Conservation (phyloP, 1,140 invertebrate species). For the Plodia interpunctella region DNA sequence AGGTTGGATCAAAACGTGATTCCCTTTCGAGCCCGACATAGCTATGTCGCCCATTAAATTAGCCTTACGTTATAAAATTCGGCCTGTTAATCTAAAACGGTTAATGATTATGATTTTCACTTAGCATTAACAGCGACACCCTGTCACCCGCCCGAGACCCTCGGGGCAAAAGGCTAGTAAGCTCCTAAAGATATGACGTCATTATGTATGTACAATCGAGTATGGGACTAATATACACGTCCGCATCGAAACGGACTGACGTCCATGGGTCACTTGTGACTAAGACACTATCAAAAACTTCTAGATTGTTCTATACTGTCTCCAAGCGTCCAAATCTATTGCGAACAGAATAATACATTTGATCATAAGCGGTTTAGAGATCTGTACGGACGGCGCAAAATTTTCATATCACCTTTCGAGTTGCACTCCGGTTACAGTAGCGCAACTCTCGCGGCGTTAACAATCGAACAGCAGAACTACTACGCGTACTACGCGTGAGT, state of each 20-base stretch:
- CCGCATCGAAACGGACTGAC: slow-evolving; percentile 6
- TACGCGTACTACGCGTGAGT: slow-evolving; percentile 29
- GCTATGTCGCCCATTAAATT: slow-evolving; percentile 22
- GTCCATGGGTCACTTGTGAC: not conserved
- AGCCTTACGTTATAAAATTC: slow-evolving; percentile 18
- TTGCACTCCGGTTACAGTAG: too few relatives aligned
- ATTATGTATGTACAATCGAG: slow-evolving; percentile 56
- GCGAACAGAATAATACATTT: not conserved
- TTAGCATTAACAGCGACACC: slow-evolving; percentile 73
- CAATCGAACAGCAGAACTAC: slow-evolving; percentile 42
- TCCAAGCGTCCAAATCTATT: slow-evolving; percentile 11
- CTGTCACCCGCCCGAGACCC: slow-evolving; percentile 70
- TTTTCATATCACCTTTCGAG: slow-evolving; percentile 9
- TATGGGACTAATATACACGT: slow-evolving; percentile 28
- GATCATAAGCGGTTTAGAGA: slow-evolving; percentile 8
- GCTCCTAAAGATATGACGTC: slow-evolving; percentile 75
- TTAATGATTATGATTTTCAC: slow-evolving; percentile 59
- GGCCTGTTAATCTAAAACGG: slow-evolving; percentile 32
- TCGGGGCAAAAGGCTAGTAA: slow-evolving; percentile 74
- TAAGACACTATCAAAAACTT: slow-evolving; percentile 3
- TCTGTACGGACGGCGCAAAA: slow-evolving; percentile 53
- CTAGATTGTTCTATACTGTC: slow-evolving; percentile 1
- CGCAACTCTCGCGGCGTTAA: slow-evolving; percentile 11
- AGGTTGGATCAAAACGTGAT: not conserved
- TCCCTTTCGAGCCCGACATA: slow-evolving; percentile 1